Evolutionary conservation across 2,113 vertebrate genomes (phyloP).

Genomic region (Mellivora capensis): DNA sequence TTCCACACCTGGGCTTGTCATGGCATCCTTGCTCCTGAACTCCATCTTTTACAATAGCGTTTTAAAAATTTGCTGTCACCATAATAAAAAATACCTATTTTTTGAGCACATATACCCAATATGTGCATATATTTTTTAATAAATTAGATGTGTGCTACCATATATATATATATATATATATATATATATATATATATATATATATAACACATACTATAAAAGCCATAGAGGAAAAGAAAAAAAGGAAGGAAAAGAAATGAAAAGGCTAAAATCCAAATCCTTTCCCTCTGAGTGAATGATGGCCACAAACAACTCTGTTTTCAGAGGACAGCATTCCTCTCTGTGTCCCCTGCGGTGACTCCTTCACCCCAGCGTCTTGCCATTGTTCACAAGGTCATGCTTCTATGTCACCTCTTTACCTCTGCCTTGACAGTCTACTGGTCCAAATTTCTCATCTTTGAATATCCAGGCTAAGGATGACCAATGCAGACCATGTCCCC

Average conservation of each 20-base stretch:
- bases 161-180: too few species aligned
- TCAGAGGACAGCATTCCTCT: rapidly evolving
- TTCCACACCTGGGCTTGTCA: too few species aligned
- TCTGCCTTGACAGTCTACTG: too few species aligned
- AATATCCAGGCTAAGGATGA: background rate
- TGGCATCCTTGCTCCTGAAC: rapidly evolving
- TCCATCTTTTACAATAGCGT: background rate
- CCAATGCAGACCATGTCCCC: background rate
- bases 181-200: too few species aligned
- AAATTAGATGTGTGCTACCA: background rate
- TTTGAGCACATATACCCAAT: background rate
- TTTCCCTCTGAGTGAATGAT: background rate
- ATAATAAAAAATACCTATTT: background rate
- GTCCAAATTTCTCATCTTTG: background rate
- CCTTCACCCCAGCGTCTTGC: too few species aligned
- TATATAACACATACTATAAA: background rate
- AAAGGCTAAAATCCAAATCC: background rate
- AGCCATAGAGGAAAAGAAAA: background rate
- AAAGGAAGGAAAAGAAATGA: background rate
- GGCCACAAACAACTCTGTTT: background rate
- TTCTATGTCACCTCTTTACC: background rate
- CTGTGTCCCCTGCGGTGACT: too few species aligned
- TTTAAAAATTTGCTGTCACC: background rate
- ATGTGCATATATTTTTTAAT: background rate
- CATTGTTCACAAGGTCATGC: too few species aligned